Evolutionary conservation across 2,888 invertebrate genomes (phyloP).

Genomic region (Mystacides longicornis): DNA sequence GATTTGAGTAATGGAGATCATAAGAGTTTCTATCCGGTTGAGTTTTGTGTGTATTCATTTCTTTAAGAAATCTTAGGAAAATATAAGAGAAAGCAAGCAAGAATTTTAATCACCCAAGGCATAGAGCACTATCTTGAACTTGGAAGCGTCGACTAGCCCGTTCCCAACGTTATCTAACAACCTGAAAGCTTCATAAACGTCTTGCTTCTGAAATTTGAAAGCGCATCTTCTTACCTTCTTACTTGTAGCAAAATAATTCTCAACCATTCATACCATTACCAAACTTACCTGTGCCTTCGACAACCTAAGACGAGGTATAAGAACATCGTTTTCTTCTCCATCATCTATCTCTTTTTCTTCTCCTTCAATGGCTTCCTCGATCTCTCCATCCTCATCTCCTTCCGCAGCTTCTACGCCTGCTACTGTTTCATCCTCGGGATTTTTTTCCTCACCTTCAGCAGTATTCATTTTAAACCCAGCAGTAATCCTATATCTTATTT

Average conservation of each 20-base stretch:
- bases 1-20: too few relatives aligned
- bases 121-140: slow-evolving; percentile 44
- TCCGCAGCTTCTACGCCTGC: neutral
- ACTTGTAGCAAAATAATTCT: too few relatives aligned
- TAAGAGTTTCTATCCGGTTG: too few relatives aligned
- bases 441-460: neutral
- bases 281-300: slow-evolving; percentile 6
- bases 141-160: slow-evolving; percentile 42
- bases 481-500: too few relatives aligned
- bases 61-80: neutral
- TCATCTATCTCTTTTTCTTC: neutral
- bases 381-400: slow-evolving; percentile 1
- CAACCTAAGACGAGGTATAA: slow-evolving; percentile 4
- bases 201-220: slow-evolving; percentile 33
- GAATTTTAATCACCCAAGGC: slow-evolving; percentile 36
- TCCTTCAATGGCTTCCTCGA: slow-evolving; percentile 4
- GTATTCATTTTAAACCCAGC: neutral
- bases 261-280: too few relatives aligned
- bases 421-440: neutral
- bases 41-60: neutral
- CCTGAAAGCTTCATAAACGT: slow-evolving; percentile 42
- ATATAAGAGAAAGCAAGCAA: neutral
- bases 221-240: too few relatives aligned
- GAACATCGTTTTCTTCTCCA: neutral
- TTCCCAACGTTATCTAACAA: slow-evolving; percentile 41